These are phyloP conservation scores for Neosalanx taihuensis DNA, from an alignment of 2,797 vertebrate species.

Conservation along the genomic window DNA sequence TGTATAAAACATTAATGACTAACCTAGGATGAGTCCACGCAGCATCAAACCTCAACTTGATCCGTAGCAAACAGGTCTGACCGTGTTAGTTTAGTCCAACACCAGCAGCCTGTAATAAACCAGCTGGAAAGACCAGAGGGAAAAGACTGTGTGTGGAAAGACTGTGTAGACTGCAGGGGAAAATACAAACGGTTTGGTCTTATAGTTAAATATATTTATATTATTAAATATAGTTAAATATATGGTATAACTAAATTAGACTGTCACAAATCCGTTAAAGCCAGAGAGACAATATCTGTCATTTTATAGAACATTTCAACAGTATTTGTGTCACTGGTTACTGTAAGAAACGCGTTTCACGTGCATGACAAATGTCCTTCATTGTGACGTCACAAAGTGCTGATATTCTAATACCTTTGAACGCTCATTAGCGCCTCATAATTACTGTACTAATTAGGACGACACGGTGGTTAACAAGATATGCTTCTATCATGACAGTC, in stretches of 20 bases:
- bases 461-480: conserved; percentile 82
- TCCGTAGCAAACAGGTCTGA: conserved; percentile 26
- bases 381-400: conserved; percentile 71
- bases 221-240: neutral
- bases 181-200: neutral
- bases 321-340: neutral
- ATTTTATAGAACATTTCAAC: conserved; percentile 1
- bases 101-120: conserved; percentile 25
- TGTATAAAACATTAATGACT: conserved; percentile 34
- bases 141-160: neutral
- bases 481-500: conserved; percentile 76
- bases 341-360: conserved; percentile 5
- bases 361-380: conserved; percentile 53
- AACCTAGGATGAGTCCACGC: conserved; percentile 52
- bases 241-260: neutral
- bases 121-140: conserved; percentile 21
- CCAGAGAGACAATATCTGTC: neutral
- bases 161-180: neutral
- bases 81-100: conserved; percentile 15
- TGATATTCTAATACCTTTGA: conserved; percentile 76
- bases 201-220: too few species aligned
- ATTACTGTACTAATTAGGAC: conserved; percentile 91
- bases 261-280: neutral
- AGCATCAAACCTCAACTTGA: conserved; percentile 32
- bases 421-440: conserved; percentile 89